Conservation (phyloP, 2,113 vertebrate species). For the Mus spicilegus region DNA sequence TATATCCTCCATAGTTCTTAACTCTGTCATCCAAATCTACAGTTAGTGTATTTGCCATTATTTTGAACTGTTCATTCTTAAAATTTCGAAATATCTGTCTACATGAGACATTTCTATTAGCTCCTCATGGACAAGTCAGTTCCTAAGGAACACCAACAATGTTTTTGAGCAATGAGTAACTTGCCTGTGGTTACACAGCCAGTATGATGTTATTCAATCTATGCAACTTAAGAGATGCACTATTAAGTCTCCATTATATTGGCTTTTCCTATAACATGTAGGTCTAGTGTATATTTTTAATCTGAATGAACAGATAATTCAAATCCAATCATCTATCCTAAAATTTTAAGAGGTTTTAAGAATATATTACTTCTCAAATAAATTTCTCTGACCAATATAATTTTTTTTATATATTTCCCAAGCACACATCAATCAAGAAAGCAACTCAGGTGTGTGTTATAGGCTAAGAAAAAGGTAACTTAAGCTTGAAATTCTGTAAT, state of each 20-base stretch:
- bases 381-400: constrained; percentile 42
- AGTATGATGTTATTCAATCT: background rate
- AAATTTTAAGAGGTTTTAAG: background rate
- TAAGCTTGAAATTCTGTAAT: constrained; percentile 32
- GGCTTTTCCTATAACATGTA: background rate
- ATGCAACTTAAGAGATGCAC: background rate
- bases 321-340: constrained; percentile 24
- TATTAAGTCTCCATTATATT: background rate
- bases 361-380: constrained; percentile 22
- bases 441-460: background rate
- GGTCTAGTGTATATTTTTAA: background rate
- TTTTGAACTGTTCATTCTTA: constrained; percentile 3
- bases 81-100: background rate
- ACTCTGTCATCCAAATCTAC: background rate
- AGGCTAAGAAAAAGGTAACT: constrained; percentile 46
- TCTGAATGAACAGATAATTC: background rate
- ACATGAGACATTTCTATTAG: background rate
- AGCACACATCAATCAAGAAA: background rate
- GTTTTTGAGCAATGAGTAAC: background rate
- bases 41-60: constrained; percentile 40
- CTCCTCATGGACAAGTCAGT: background rate
- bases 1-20: background rate
- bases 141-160: background rate
- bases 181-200: background rate
- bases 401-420: constrained; percentile 23